Evolutionary conservation across 2,888 invertebrate species (phyloP), one percentile per base, ranked within the genome.

Genomic region (Clusia tigrina): DNA sequence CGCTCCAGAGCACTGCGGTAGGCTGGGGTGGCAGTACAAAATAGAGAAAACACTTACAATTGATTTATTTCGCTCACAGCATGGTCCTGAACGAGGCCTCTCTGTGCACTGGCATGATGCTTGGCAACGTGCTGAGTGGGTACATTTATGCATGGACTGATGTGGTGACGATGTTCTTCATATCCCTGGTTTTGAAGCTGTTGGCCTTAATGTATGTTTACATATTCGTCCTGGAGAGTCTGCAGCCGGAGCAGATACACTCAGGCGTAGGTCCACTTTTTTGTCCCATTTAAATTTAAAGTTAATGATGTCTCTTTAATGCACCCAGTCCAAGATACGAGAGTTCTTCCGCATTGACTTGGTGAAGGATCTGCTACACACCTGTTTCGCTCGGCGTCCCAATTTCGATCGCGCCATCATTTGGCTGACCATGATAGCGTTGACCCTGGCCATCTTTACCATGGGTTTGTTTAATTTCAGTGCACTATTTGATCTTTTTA

Each of bases 11-110:
- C 83, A 0, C 38, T 77, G 9, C 72, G 81, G 83, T 81, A 63
- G 65, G 62, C 5, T 18, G n/a, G 37, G 12, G 24, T 38, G 37
- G 15, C 5, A 10, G 23, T 17, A 17, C 46, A 23, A 48, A n/a
- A 48, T 55, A 55, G n/a, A n/a, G 17, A 32, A 3, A 42, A 3
- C 15, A 18, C 24, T 20, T 37, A n/a, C 23, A 32, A 42, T 26
- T 52, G 26, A 12, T 37, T 2, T 48, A 22, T 25, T 38, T n/a
- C 15, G 54, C 22, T 57, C 85, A 42, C 78, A 90, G 90, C 79
- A 88, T 90, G 87, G 88, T 87, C 1, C 71, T 88, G 38, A 78
- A 91, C 66, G 89, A 91, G 74, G 87, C 86, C 0, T 80, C 86
- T 0, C 81, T 90, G 22, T 87, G 87, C 54, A 74, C 86, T 1